A percentile compares a stretch with the other conserved stretches of the same genome.
Conservation (phyloP, 2,888 invertebrate genomes). For the Lepeophtheirus nordmannii region DNA sequence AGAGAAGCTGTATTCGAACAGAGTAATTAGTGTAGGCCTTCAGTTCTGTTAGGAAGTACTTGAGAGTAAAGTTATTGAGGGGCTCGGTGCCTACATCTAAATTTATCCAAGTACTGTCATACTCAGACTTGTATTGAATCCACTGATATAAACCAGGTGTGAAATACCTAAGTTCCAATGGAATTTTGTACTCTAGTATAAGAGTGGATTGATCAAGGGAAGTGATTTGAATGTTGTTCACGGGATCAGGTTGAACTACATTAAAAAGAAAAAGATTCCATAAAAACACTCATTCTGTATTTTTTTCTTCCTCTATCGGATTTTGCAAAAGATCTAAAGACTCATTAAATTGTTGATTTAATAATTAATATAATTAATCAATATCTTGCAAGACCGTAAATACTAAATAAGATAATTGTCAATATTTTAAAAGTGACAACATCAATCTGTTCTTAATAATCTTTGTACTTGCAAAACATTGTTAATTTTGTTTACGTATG, state of each 20-base stretch:
- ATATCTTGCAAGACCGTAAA: too few species aligned
- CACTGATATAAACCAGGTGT: constrained; percentile 40
- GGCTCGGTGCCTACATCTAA: neutral
- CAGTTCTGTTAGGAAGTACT: constrained; percentile 6
- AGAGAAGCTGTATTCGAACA: constrained; percentile 15
- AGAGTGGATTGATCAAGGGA: constrained; percentile 39
- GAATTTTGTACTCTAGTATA: constrained; percentile 39
- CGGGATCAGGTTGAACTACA: constrained; percentile 40
- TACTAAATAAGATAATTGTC: too few species aligned
- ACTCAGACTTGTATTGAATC: constrained; percentile 41
- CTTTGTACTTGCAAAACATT: too few species aligned
- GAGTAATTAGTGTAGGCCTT: constrained; percentile 24
- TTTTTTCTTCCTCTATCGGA: too few species aligned
- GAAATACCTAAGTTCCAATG: constrained; percentile 39
- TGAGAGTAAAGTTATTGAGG: constrained; percentile 2
- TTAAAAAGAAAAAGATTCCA: constrained; percentile 22
- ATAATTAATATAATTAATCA: too few species aligned
- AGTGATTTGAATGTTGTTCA: constrained; percentile 37
- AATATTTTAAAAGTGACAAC: too few species aligned
- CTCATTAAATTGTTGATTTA: too few species aligned
- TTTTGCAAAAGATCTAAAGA: too few species aligned
- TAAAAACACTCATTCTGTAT: neutral
- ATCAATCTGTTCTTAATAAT: too few species aligned
- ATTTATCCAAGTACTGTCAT: constrained; percentile 33
- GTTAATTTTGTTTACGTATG: too few species aligned